Percentiles rank a stretch among this genome's conserved stretches.
Evolutionary conservation across 53 echinoderm and acorn worm species (phyloP).

Genomic region (Arbacia lixula): DNA sequence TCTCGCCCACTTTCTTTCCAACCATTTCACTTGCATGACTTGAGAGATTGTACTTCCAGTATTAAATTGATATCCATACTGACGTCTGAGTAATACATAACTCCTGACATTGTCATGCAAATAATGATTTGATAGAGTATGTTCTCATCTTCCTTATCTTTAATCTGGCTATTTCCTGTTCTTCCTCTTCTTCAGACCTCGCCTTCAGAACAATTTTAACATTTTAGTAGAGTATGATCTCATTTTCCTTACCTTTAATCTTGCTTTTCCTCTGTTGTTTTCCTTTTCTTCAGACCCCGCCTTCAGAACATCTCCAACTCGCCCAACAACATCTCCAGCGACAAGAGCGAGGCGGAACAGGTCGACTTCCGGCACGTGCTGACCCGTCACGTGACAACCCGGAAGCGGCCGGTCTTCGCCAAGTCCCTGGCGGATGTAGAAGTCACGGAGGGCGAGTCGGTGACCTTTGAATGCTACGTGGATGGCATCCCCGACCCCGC

Average conservation of each 20-base stretch:
- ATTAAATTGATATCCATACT: too few species aligned
- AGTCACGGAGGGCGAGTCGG: constrained; percentile 78
- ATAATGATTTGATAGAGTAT: too few species aligned
- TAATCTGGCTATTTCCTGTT: too few species aligned
- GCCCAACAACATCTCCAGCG: constrained; percentile 70
- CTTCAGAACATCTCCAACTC: constrained; percentile 84
- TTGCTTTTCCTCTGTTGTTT: not conserved
- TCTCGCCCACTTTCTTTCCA: too few species aligned
- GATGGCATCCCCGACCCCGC: constrained; percentile 73
- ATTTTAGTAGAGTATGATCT: too few species aligned
- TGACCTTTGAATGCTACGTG: constrained; percentile 78
- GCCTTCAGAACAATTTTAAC: constrained; percentile 85
- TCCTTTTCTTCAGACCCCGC: constrained; percentile 65
- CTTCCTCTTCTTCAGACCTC: constrained; percentile 62
- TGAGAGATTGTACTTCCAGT: too few species aligned
- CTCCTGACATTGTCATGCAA: not conserved
- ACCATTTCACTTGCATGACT: too few species aligned
- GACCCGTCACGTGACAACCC: constrained; percentile 90
- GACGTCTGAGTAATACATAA: too few species aligned
- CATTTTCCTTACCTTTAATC: too few species aligned
- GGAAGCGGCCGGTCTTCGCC: constrained; percentile 70
- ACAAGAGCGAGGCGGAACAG: constrained; percentile 74
- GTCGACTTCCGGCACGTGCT: constrained; percentile 94
- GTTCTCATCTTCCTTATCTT: too few species aligned
- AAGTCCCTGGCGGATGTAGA: constrained; percentile 56